Evolutionary conservation across 2,888 invertebrate genomes (phyloP).

Genomic region (Allacma fusca): DNA sequence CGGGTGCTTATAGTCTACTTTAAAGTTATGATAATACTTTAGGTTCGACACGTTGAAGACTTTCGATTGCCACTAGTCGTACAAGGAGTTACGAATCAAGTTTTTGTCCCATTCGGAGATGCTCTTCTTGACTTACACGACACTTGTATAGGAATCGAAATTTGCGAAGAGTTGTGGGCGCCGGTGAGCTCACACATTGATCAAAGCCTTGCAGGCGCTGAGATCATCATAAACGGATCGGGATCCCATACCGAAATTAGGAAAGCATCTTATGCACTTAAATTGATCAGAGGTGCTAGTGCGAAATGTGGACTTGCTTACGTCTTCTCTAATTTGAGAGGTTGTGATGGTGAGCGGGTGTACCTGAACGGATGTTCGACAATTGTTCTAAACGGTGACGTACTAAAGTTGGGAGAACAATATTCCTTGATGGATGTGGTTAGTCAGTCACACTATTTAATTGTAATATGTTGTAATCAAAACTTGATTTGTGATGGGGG

Average conservation of each 20-base stretch:
- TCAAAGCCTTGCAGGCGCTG: constrained; percentile 89
- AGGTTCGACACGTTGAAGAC: constrained; percentile 77
- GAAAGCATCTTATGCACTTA: constrained; percentile 87
- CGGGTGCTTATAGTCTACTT: no score
- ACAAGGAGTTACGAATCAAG: constrained; percentile 80
- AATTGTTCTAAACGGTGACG: constrained; percentile 88
- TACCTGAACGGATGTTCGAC: constrained; percentile 96
- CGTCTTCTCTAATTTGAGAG: constrained; percentile 91
- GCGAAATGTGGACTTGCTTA: constrained; percentile 95
- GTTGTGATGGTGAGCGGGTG: constrained; percentile 95
- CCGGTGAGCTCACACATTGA: constrained; percentile 85
- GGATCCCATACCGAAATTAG: constrained; percentile 95
- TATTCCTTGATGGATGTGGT: constrained; percentile 92
- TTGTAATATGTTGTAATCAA: no score
- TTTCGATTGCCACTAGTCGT: constrained; percentile 88
- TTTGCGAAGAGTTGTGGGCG: constrained; percentile 98
- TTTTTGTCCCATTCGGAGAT: constrained; percentile 91
- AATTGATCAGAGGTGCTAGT: constrained; percentile 89
- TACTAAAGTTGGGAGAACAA: constrained; percentile 83
- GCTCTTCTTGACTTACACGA: constrained; percentile 91
- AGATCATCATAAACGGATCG: constrained; percentile 83
- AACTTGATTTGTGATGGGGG: no score
- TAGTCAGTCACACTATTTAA: no score
- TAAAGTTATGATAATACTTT: no score
- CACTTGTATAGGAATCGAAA: constrained; percentile 94